Evolutionary conservation across 2,113 vertebrate genomes (phyloP).

Genomic region (Prinia subflava): DNA sequence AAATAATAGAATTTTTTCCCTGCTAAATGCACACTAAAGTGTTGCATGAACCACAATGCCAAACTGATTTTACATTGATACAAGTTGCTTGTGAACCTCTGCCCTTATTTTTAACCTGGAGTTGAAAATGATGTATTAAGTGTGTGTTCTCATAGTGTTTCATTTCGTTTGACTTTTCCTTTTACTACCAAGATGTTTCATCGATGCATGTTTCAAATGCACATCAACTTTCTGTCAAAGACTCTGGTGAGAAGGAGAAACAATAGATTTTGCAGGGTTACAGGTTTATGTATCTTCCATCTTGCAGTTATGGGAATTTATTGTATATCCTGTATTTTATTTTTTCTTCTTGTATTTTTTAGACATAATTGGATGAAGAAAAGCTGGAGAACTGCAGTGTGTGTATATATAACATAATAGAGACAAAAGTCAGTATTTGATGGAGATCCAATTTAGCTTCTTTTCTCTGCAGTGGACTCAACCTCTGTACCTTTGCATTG

Average conservation of each 20-base stretch:
- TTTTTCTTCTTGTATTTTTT: neutral
- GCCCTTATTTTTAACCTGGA: neutral
- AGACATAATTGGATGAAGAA: neutral
- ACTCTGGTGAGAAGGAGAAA: neutral
- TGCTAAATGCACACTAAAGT: neutral
- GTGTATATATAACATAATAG: neutral
- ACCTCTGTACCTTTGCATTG: neutral
- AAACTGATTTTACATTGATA: neutral
- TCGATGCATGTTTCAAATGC: neutral
- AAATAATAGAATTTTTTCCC: neutral
- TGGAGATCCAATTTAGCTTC: neutral
- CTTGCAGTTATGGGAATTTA: neutral
- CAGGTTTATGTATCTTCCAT: neutral
- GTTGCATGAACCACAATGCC: neutral
- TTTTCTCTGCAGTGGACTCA: neutral
- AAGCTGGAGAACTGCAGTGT: neutral
- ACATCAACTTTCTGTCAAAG: neutral
- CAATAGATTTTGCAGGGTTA: neutral
- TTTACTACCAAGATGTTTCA: neutral
- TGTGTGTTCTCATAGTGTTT: neutral
- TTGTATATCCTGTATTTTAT: neutral
- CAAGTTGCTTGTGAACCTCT: neutral
- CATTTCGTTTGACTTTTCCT: neutral
- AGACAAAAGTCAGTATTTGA: neutral
- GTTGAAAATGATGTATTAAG: neutral